phyloP scores from a whole-genome alignment of 2,797 vertebrate genomes.

The Pseudotriccus pelzelni region DNA sequence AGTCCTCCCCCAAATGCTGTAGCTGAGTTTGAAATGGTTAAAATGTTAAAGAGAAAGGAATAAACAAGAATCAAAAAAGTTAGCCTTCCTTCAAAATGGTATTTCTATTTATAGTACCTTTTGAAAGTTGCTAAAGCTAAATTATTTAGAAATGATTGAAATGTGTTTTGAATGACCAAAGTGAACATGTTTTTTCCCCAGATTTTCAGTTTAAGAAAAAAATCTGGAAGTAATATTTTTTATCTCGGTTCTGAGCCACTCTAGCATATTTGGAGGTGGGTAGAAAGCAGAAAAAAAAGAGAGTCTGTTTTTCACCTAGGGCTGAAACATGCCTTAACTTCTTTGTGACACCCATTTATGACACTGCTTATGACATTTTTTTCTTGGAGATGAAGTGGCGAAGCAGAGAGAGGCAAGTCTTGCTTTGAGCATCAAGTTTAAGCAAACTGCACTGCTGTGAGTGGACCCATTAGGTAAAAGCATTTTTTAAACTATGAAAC shows the following conservation, averaged over 20 bases:
- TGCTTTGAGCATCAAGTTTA: not conserved
- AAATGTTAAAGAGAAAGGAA: not conserved
- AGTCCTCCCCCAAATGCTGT: not conserved
- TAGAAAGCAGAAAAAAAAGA: not conserved
- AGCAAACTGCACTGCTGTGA: not conserved
- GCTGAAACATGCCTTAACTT: not conserved
- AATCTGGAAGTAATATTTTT: not conserved
- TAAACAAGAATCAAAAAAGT: constrained; percentile 22
- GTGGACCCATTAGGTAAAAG: not conserved
- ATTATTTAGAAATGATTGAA: constrained; percentile 10
- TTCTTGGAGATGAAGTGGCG: not conserved
- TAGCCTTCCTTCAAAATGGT: not conserved
- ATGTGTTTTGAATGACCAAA: not conserved
- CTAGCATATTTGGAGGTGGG: not conserved
- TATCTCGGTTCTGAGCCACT: not conserved
- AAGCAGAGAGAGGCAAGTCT: not conserved
- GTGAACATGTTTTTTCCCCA: not conserved
- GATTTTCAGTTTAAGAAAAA: not conserved
- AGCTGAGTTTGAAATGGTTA: not conserved
- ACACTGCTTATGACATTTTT: not conserved
- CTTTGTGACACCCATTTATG: not conserved
- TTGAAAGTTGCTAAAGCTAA: not conserved
- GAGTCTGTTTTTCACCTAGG: not conserved
- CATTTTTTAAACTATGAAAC: not conserved
- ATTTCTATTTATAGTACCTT: constrained; percentile 6